phyloP scores from a whole-genome alignment of 2,888 invertebrate genomes.

The Gryllus longicercus region DNA sequence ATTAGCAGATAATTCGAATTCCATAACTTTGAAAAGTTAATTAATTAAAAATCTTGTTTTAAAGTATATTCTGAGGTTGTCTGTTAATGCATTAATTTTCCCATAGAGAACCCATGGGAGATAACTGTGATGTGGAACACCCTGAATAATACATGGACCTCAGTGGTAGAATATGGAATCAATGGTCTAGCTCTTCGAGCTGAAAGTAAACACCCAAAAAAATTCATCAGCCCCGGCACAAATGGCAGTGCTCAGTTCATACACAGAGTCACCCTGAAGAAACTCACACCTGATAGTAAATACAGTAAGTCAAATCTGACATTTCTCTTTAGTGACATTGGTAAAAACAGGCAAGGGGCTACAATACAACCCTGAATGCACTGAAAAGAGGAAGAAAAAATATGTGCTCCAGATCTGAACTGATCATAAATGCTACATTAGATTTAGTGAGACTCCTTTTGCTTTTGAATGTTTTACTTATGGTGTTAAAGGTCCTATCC shows the following conservation, averaged over 20 bases:
- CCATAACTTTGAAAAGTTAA: no score
- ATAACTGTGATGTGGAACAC: constrained; percentile 84
- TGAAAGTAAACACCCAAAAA: neutral
- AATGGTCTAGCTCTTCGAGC: constrained; percentile 55
- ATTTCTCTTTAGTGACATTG: neutral
- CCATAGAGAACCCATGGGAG: constrained; percentile 59
- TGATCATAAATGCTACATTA: no score
- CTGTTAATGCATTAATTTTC: no score
- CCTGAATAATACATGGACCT: constrained; percentile 60
- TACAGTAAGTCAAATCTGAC: constrained; percentile 54
- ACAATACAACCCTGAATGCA: no score
- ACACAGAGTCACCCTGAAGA: constrained; percentile 65
- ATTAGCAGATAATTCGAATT: no score
- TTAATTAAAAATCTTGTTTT: no score
- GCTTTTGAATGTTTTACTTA: no score
- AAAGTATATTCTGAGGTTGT: no score
- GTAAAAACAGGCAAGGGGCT: neutral
- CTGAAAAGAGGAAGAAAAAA: no score
- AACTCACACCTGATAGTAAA: constrained; percentile 59
- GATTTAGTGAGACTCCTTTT: no score
- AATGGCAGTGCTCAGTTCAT: constrained; percentile 69
- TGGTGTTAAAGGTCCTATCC: no score
- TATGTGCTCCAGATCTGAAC: no score
- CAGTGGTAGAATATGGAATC: constrained; percentile 72
- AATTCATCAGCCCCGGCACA: constrained; percentile 20